Percentiles rank a stretch among this genome's conserved stretches.
Evolutionary conservation across 2,888 invertebrate genomes (phyloP).

Genomic region (Spicauda simplicius): DNA sequence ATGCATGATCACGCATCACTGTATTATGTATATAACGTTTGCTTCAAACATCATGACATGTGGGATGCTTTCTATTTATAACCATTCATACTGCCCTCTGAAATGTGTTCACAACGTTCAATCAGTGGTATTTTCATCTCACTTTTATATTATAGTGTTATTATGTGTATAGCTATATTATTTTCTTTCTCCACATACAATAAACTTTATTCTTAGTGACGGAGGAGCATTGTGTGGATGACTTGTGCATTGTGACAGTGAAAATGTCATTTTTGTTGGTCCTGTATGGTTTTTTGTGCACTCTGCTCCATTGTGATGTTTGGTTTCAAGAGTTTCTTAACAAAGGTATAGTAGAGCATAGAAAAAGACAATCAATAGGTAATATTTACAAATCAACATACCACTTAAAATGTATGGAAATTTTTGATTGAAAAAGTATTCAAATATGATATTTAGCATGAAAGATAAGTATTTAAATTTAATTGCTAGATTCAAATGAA

Average conservation of each 20-base stretch:
- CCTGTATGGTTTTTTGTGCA: conserved; percentile 43
- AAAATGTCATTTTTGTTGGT: conserved; percentile 51
- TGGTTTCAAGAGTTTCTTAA: conserved; percentile 63
- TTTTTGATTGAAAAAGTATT: too few relatives aligned
- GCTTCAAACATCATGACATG: conserved; percentile 59
- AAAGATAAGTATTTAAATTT: too few relatives aligned
- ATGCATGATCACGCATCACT: conserved; percentile 14
- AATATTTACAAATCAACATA: neutral
- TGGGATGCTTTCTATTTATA: conserved; percentile 77
- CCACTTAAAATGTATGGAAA: too few relatives aligned
- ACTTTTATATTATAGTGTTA: conserved; percentile 12
- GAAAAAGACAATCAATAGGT: too few relatives aligned
- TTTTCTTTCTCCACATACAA: conserved; percentile 25
- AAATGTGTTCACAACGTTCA: conserved; percentile 42
- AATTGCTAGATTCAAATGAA: too few relatives aligned
- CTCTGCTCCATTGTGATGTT: conserved; percentile 58
- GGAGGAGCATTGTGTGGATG: conserved; percentile 34
- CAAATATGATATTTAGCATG: too few relatives aligned
- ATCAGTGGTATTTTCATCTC: conserved; percentile 35
- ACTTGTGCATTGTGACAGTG: conserved; percentile 50
- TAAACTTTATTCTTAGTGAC: conserved; percentile 20
- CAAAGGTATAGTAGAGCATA: conserved; percentile 54
- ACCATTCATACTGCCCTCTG: conserved; percentile 57
- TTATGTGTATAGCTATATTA: conserved; percentile 19
- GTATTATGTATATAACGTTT: conserved; percentile 41